Percentiles rank a stretch among this genome's conserved stretches.
Evolutionary conservation across 2,113 vertebrate genomes (phyloP).

Genomic region (Girardinichthys multiradiatus): DNA sequence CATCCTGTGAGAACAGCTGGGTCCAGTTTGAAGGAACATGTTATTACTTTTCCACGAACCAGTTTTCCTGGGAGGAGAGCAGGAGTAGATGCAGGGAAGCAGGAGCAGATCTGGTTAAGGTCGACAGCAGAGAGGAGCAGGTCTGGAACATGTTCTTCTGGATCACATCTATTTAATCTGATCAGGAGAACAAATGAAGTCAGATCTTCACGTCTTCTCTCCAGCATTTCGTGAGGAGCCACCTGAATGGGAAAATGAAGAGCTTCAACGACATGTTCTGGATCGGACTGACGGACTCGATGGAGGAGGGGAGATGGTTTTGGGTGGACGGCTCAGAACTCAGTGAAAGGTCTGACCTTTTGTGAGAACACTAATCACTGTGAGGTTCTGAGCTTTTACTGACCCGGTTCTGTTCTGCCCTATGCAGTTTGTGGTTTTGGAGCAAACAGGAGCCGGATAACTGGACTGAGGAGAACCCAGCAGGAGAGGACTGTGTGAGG

Average conservation of each 20-base stretch:
- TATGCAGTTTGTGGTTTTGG: constrained; percentile 40
- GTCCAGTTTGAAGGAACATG: constrained; percentile 8
- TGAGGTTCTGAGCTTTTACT: not conserved
- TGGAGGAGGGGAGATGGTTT: constrained; percentile 33
- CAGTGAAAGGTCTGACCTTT: not conserved
- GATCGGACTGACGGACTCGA: constrained; percentile 59
- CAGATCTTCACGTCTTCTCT: not conserved
- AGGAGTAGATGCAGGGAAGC: rapidly evolving
- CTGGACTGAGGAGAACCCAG: not conserved
- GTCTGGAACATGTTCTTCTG: constrained; percentile 12
- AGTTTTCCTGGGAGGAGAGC: rapidly evolving
- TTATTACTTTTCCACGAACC: constrained; percentile 27
- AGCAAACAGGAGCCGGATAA: rapidly evolving
- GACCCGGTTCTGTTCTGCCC: not conserved
- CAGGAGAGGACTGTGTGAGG: not conserved
- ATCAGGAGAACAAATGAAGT: no score
- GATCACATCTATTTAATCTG: no score
- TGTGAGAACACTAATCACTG: not conserved
- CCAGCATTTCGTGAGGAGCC: constrained; percentile 14
- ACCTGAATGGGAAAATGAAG: rapidly evolving
- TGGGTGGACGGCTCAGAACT: constrained; percentile 58
- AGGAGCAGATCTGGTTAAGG: constrained; percentile 36
- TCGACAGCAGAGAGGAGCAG: constrained; percentile 49
- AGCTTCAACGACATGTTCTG: not conserved
- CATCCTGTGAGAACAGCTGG: not conserved